Conservation (phyloP, 1,140 invertebrate species). For the Platyura marginata region DNA sequence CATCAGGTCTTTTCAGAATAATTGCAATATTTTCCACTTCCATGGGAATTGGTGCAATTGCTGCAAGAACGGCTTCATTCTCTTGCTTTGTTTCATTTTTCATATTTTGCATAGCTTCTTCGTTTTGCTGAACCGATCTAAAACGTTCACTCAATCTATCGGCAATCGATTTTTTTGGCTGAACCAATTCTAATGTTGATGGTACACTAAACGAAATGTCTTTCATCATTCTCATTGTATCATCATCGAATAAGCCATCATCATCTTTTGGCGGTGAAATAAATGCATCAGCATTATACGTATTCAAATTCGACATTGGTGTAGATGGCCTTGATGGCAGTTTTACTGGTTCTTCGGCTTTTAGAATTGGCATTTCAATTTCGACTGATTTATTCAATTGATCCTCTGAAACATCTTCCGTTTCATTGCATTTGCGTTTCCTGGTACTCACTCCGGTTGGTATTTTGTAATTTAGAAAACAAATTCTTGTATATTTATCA, state of each 20-base stretch:
- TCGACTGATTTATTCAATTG: neutral
- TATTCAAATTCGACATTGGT: too few relatives aligned
- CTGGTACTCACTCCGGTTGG: neutral
- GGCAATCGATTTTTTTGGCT: neutral
- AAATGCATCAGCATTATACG: constrained; percentile 1
- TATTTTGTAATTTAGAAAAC: neutral
- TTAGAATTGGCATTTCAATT: neutral
- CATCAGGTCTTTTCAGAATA: too few relatives aligned
- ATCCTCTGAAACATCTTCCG: neutral
- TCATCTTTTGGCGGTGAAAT: neutral
- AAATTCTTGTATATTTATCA: neutral
- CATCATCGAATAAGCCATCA: neutral
- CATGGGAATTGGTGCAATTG: too few relatives aligned
- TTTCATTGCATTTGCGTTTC: neutral
- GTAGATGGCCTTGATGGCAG: neutral
- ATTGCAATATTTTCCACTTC: too few relatives aligned
- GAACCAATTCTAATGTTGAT: neutral
- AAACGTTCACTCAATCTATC: neutral
- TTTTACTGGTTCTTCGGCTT: too few relatives aligned
- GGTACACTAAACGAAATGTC: neutral
- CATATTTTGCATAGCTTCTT: neutral
- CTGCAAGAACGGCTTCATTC: too few relatives aligned
- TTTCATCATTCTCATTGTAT: neutral
- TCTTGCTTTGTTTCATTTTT: too few relatives aligned
- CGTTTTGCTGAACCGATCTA: neutral